These are phyloP conservation scores for Fundulus diaphanus DNA, from an alignment of 2,797 vertebrate species.

Conservation along the genomic window DNA sequence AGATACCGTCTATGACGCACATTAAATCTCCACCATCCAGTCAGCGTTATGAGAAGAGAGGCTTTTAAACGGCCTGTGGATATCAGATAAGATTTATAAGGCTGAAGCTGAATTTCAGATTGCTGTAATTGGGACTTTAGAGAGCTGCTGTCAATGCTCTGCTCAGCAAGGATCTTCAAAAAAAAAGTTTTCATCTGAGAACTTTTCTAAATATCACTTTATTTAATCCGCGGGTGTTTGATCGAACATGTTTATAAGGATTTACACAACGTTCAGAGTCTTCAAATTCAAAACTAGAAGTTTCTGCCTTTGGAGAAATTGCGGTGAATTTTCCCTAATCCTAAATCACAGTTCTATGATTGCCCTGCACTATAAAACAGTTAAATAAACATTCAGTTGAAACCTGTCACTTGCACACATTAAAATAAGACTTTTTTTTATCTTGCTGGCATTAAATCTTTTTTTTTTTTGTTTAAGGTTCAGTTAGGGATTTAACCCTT, in stretches of 20 bases:
- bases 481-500: too few relatives aligned
- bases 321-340: too few relatives aligned
- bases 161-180: background rate
- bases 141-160: slow-evolving; percentile 14
- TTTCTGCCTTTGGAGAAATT: background rate
- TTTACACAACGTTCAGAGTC: slow-evolving; percentile 10
- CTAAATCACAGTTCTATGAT: too few relatives aligned
- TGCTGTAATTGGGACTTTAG: slow-evolving; percentile 45
- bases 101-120: slow-evolving; percentile 37
- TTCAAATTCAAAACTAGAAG: background rate
- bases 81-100: slow-evolving; percentile 43
- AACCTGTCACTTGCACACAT: too few relatives aligned
- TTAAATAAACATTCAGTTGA: too few relatives aligned
- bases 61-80: slow-evolving; percentile 38
- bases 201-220: slow-evolving; percentile 18
- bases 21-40: slow-evolving; percentile 25
- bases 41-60: slow-evolving; percentile 14
- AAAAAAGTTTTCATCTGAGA: background rate
- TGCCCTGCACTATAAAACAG: too few relatives aligned
- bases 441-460: too few relatives aligned
- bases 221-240: background rate
- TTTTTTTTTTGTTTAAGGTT: too few relatives aligned
- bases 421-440: too few relatives aligned
- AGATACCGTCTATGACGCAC: slow-evolving; percentile 55
- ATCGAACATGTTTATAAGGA: slow-evolving; percentile 9